A percentile compares a stretch with the other conserved stretches of the same genome.
These are phyloP conservation scores for Patella caerulea DNA, from an alignment of 2,888 invertebrate species.

Conservation along the genomic window DNA sequence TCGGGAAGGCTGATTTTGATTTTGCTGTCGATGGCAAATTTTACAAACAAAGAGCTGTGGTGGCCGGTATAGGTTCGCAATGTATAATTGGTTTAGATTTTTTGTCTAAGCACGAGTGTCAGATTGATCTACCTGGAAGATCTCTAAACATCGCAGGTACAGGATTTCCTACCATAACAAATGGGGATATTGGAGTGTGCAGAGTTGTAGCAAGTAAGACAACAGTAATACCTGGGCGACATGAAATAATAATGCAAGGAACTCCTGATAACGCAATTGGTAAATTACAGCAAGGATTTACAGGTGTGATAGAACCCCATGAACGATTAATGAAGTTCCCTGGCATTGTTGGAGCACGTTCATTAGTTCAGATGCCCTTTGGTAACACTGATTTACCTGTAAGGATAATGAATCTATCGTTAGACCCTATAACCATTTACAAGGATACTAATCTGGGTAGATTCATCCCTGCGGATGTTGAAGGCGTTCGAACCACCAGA, in stretches of 20 bases:
- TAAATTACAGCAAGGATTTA: constrained; percentile 15
- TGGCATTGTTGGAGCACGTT: constrained; percentile 21
- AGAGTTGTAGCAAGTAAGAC: constrained; percentile 1
- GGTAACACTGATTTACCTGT: constrained; percentile 13
- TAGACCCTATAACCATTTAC: constrained; percentile 12
- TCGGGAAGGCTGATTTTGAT: neutral
- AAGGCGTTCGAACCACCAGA: too few species aligned
- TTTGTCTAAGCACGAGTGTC: neutral
- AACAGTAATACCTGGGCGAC: constrained; percentile 9
- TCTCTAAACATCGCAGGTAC: neutral
- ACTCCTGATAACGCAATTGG: constrained; percentile 10
- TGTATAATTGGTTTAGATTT: too few species aligned
- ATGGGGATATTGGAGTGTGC: neutral
- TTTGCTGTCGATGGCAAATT: neutral
- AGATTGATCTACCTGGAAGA: constrained; percentile 1
- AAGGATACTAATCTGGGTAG: constrained; percentile 13
- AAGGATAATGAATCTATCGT: constrained; percentile 16
- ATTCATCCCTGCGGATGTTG: neutral
- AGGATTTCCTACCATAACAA: neutral
- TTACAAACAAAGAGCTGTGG: neutral
- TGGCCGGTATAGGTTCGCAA: neutral
- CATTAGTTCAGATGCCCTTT: constrained; percentile 9
- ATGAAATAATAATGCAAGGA: constrained; percentile 11
- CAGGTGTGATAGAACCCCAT: constrained; percentile 14
- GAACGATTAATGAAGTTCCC: constrained; percentile 11